A percentile compares a stretch with the other conserved stretches of the same genome.
Evolutionary conservation across 2,113 vertebrate species (phyloP).

Genomic region (Myrmecobius fasciatus): DNA sequence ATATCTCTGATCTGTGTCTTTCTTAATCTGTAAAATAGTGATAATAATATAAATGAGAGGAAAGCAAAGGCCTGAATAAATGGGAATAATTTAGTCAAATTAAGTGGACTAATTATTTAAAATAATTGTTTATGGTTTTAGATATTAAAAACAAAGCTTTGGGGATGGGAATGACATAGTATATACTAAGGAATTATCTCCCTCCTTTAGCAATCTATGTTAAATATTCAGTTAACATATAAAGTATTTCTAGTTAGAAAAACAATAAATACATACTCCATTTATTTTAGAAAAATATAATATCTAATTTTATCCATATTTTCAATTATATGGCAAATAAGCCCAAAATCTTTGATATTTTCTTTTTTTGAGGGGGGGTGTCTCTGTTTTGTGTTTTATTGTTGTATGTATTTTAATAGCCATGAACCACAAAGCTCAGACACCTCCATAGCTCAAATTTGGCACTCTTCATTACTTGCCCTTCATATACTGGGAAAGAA

Average conservation of each 20-base stretch:
- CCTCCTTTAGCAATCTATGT: background rate
- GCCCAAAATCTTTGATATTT: no score
- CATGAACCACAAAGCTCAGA: rapidly evolving
- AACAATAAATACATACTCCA: no score
- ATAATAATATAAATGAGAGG: background rate
- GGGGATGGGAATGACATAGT: background rate
- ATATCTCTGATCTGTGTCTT: no score
- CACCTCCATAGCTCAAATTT: conserved; percentile 13
- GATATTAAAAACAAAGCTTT: background rate
- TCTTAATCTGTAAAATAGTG: background rate
- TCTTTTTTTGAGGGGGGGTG: no score
- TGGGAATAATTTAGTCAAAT: background rate
- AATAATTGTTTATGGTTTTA: background rate
- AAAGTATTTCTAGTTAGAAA: background rate
- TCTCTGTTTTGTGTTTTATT: background rate
- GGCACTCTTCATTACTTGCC: background rate
- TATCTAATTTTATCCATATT: no score
- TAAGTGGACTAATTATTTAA: background rate
- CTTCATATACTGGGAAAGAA: background rate
- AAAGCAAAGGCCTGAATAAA: background rate
- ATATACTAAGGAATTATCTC: background rate
- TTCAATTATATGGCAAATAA: no score
- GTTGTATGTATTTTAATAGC: background rate
- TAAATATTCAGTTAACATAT: background rate
- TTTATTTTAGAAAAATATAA: no score